phyloP scores from a whole-genome alignment of 1,140 invertebrate genomes.

The Saccostrea echinata region DNA sequence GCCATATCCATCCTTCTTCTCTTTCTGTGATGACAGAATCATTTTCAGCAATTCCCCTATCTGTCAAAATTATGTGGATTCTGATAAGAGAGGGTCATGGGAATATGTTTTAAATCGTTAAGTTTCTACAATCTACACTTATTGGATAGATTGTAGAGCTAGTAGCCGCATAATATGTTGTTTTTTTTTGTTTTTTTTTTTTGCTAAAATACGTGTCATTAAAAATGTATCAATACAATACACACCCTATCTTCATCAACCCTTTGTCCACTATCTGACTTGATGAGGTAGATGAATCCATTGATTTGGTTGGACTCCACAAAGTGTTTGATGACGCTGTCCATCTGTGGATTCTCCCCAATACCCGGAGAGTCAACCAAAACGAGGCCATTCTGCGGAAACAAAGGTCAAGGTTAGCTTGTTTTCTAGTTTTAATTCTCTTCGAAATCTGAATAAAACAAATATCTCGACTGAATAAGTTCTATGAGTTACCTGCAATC shows the following conservation, averaged over 20 bases:
- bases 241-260: constrained; percentile 71
- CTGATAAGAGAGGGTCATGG: too few relatives aligned
- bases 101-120: too few relatives aligned
- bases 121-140: too few relatives aligned
- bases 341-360: constrained; percentile 70
- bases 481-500: constrained; percentile 61
- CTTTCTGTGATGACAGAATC: constrained; percentile 55
- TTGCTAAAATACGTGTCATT: too few relatives aligned
- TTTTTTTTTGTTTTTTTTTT: too few relatives aligned
- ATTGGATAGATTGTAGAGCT: too few relatives aligned
- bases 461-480: neutral
- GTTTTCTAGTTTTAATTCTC: neutral
- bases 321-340: constrained; percentile 63
- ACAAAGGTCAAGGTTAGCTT: constrained; percentile 28
- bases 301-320: constrained; percentile 60
- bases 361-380: constrained; percentile 72
- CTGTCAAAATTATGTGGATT: constrained; percentile 44
- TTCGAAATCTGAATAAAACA: neutral
- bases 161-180: too few relatives aligned
- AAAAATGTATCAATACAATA: too few relatives aligned
- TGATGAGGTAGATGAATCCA: constrained; percentile 72
- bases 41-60: constrained; percentile 62
- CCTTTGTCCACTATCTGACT: constrained; percentile 68
- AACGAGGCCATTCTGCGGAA: constrained; percentile 67
- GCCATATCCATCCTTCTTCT: neutral